A percentile compares a stretch with the other conserved stretches of the same genome.
Conservation (phyloP, 2,797 vertebrate genomes). For the Phrynocephalus guinanensis region DNA sequence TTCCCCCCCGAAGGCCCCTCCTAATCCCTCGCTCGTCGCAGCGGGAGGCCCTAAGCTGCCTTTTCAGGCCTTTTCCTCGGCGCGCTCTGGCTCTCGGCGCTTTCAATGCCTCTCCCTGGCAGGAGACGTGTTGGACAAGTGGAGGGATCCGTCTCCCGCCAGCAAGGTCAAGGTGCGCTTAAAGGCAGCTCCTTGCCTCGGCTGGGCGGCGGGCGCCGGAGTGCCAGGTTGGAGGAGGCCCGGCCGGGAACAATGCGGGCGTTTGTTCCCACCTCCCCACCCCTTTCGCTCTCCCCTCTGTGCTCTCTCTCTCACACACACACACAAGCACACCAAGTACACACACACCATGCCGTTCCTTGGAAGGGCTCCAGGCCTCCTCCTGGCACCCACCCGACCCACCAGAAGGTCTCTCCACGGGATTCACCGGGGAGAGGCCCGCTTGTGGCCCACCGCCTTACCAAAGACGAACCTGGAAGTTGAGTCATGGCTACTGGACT, state of each 20-base stretch:
- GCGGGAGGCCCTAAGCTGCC: constrained; percentile 82
- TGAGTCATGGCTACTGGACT: too few species aligned
- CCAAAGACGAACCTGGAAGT: neutral
- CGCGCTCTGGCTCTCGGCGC: constrained; percentile 63
- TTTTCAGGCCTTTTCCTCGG: constrained; percentile 76
- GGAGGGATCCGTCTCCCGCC: constrained; percentile 69
- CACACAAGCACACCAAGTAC: neutral
- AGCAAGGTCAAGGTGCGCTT: constrained; percentile 76
- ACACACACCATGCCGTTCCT: too few species aligned
- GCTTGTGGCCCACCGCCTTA: neutral
- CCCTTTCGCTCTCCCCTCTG: neutral
- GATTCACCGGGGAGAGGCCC: too few species aligned
- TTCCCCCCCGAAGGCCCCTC: constrained; percentile 73
- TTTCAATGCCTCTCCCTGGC: constrained; percentile 77
- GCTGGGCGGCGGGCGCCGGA: neutral
- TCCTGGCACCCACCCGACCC: neutral
- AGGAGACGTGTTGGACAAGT: constrained; percentile 78
- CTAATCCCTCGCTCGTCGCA: constrained; percentile 80
- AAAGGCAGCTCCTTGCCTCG: constrained; percentile 46
- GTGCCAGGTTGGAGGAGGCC: neutral
- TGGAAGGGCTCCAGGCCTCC: neutral
- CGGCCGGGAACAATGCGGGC: neutral
- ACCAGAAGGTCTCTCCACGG: neutral
- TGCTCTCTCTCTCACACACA: neutral
- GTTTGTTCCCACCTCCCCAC: neutral